These are phyloP conservation scores for Pipistrellus nathusii DNA, from an alignment of 2,797 vertebrate genomes.

Conservation along the genomic window DNA sequence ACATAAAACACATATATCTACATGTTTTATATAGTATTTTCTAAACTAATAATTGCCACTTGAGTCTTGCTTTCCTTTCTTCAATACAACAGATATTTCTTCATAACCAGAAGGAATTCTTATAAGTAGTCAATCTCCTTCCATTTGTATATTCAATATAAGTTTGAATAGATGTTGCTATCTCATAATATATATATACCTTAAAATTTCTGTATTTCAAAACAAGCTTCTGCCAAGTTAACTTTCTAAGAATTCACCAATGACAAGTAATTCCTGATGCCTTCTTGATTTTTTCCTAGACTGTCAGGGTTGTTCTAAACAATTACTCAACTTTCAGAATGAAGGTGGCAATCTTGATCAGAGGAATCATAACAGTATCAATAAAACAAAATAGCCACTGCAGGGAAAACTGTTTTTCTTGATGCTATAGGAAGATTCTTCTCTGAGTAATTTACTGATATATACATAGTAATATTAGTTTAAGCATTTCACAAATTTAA, in stretches of 20 bases:
- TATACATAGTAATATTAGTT: neutral
- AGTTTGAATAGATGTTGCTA: neutral
- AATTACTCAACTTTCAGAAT: conserved; percentile 51
- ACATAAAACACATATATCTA: neutral
- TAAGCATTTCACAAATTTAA: conserved; percentile 49
- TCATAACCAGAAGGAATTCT: neutral
- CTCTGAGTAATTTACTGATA: conserved; percentile 31
- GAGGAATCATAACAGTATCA: conserved; percentile 1
- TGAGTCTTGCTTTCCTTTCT: neutral
- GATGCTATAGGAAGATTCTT: neutral
- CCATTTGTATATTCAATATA: neutral
- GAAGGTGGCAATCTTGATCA: neutral
- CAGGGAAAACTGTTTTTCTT: neutral
- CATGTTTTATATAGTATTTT: neutral
- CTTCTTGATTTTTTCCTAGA: neutral
- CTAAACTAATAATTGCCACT: neutral
- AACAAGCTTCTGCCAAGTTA: conserved; percentile 36
- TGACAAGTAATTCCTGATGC: neutral
- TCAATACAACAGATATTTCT: conserved; percentile 41
- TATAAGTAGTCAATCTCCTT: neutral
- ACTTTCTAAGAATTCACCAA: neutral
- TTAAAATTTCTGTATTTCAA: conserved; percentile 44
- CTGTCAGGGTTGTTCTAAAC: neutral
- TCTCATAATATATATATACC: neutral
- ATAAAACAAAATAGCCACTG: neutral